Evolutionary conservation across 2,888 invertebrate species (phyloP).

Genomic region (Caradrina kadenii): DNA sequence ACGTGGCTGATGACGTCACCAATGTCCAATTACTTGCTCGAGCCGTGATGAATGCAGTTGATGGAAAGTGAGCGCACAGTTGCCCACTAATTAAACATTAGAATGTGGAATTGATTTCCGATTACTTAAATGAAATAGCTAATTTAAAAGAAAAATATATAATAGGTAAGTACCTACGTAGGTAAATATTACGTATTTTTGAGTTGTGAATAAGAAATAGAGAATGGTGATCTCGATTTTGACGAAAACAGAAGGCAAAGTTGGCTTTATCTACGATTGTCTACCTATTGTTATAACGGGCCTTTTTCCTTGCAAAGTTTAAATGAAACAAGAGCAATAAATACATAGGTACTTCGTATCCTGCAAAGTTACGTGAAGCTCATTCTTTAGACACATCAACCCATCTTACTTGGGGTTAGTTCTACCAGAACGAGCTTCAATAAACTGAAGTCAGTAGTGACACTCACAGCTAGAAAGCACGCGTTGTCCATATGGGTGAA

Average conservation of each 20-base stretch:
- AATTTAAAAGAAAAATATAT: background rate
- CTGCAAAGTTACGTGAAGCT: background rate
- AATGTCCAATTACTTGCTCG: slow-evolving; percentile 45
- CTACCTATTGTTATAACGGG: background rate
- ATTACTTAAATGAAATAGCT: background rate
- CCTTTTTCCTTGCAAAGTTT: background rate
- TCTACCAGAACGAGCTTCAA: background rate
- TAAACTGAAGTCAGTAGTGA: background rate
- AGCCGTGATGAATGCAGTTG: slow-evolving; percentile 29
- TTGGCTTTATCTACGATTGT: too few relatives aligned
- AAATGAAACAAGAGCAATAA: background rate
- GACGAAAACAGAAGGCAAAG: too few relatives aligned
- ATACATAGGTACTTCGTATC: background rate
- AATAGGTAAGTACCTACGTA: too few relatives aligned
- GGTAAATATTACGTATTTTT: too few relatives aligned
- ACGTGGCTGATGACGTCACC: slow-evolving; percentile 39
- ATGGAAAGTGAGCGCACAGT: slow-evolving; percentile 7
- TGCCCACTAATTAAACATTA: background rate
- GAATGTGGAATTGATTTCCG: background rate
- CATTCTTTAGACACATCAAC: background rate
- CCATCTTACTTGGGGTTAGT: background rate
- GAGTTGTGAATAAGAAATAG: too few relatives aligned
- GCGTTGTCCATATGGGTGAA: slow-evolving; percentile 86
- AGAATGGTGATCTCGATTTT: too few relatives aligned
- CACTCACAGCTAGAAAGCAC: slow-evolving; percentile 65